Evolutionary conservation across 2,888 invertebrate genomes (phyloP).

Genomic region (Ischnura elegans): DNA sequence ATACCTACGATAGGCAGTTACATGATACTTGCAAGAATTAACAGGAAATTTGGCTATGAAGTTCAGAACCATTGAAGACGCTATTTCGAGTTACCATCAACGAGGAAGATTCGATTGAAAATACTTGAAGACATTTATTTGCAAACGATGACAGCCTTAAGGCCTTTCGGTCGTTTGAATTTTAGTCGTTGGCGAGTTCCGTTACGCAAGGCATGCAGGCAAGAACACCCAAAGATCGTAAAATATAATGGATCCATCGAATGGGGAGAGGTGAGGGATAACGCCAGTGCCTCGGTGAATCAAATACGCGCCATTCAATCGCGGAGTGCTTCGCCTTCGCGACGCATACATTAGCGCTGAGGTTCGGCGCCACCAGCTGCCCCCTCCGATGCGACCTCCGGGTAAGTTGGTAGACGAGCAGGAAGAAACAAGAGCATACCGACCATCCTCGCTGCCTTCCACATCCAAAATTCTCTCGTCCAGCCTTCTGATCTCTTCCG

Average conservation of each 20-base stretch:
- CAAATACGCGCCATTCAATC: neutral
- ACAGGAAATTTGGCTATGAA: too few relatives aligned
- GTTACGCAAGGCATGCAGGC: slow-evolving; percentile 8
- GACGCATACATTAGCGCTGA: neutral
- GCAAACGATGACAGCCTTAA: neutral
- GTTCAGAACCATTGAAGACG: too few relatives aligned
- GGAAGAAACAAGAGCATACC: neutral
- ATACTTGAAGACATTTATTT: neutral
- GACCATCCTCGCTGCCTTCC: neutral
- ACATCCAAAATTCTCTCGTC: neutral
- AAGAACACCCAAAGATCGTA: neutral
- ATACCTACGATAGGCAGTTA: too few relatives aligned
- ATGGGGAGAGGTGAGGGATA: neutral
- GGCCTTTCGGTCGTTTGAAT: neutral
- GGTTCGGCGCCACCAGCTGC: neutral
- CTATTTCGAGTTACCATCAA: too few relatives aligned
- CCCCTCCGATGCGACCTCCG: neutral
- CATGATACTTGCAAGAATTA: too few relatives aligned
- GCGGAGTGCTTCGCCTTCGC: neutral
- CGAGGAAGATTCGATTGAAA: neutral
- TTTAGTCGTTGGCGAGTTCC: neutral
- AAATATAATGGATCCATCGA: slow-evolving; percentile 6
- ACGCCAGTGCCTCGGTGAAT: neutral
- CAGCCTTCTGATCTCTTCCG: neutral
- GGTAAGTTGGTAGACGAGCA: too few relatives aligned